Conservation (phyloP, 2,888 invertebrate genomes). For the Dexiosoma caninum region DNA sequence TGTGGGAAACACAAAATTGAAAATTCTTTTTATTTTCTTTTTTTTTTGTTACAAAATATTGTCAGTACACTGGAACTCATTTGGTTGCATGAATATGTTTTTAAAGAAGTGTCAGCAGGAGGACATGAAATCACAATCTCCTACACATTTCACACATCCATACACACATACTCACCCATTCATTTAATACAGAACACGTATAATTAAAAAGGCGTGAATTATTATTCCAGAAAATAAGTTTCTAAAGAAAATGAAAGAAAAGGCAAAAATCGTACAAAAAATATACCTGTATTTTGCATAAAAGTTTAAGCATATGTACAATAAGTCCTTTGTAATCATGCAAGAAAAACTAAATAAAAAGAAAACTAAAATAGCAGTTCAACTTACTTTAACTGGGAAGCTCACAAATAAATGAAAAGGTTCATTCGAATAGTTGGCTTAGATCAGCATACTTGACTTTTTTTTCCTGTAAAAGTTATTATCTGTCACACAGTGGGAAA, state of each 20-base stretch:
- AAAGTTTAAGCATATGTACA: slow-evolving; percentile 40
- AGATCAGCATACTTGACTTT: slow-evolving; percentile 37
- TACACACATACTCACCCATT: background rate
- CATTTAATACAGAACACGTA: slow-evolving; percentile 46
- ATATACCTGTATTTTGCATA: slow-evolving; percentile 36
- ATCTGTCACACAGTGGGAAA: background rate
- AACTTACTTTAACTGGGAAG: slow-evolving; percentile 16
- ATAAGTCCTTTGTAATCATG: slow-evolving; percentile 19
- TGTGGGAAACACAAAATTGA: slow-evolving; percentile 37
- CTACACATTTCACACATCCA: background rate
- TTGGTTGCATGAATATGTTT: background rate
- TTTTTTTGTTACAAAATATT: slow-evolving; percentile 11
- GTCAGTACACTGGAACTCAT: background rate
- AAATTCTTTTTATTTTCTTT: slow-evolving; percentile 33
- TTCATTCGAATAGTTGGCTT: slow-evolving; percentile 30
- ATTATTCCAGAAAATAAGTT: slow-evolving; percentile 66
- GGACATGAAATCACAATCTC: slow-evolving; percentile 46
- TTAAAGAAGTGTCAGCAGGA: slow-evolving; percentile 37
- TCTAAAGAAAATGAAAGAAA: slow-evolving; percentile 46
- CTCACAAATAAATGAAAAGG: background rate
- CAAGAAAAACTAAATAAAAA: background rate
- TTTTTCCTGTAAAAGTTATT: background rate
- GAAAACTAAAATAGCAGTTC: background rate
- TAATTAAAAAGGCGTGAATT: slow-evolving; percentile 68
- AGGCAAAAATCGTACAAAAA: slow-evolving; percentile 23